Base-by-base conservation (phyloP, 2,797 vertebrate species). In the Odontamblyopus rebecca region DNA sequence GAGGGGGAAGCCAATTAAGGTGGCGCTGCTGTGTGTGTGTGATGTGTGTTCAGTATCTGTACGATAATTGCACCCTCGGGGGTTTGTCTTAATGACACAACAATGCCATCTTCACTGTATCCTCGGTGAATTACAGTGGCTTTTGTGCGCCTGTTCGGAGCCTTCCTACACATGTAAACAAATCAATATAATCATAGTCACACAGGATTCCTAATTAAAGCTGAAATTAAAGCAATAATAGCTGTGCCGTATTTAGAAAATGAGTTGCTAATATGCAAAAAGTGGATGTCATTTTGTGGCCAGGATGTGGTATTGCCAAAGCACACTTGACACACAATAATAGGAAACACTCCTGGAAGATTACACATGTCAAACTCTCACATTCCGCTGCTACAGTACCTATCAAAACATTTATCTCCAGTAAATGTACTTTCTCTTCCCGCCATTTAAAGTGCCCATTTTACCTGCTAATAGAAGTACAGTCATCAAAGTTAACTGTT, bases 1-100 rank as follows among this genome's bases (percentile, higher is more conserved):
- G 81, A 74, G 77, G 66, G 41, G 77, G 69, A 86, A 78, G 83
- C 82, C 90, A 92, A 90, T 91, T 90, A 93, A 87, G 85, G 72
- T 77, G 75, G 67, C 66, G 73, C 72, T 23, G 48, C 64, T 82
- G 53, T 73, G 70, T 75, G 59, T 69, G 69, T 66, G 53, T 61
- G 66, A 26, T 67, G 71, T 62, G 73, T 75, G 26, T 61, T 66
- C 71, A 71, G 76, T 76, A 86, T 87, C 85, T 89, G 88, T 86
- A 85, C 83, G 80, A 73, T 89, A 88, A 91, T 81, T 80, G 76
- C 70, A 76, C 90, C 87, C 88, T 74, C 73, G 84, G 74, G 84
- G 41, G 8, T 3, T 67, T 87, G 78, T 85, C 78, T 89, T 90
- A 91, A 91, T 89, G 88, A 89, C 83, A 81, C 62, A 35, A 82